A percentile compares a stretch with the other conserved stretches of the same genome.
phyloP scores from a whole-genome alignment of 1,140 invertebrate species.

The Brachionus paranguensis region DNA sequence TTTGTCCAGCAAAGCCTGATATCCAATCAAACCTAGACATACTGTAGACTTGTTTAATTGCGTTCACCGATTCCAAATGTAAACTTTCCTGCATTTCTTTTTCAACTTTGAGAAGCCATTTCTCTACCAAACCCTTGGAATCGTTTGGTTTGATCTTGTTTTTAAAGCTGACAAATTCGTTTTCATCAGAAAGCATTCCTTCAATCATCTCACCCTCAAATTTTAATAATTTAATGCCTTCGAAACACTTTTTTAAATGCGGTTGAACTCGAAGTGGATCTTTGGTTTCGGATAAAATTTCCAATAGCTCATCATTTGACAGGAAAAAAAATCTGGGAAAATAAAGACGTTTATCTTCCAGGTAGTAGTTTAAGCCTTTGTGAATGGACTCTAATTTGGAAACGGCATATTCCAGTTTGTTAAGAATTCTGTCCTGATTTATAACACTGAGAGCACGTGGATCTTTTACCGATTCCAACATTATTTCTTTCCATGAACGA shows the following conservation, averaged over 20 bases:
- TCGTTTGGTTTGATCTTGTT: slow-evolving; percentile 75
- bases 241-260: slow-evolving; percentile 62
- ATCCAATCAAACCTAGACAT: slow-evolving; percentile 63
- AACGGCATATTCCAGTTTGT: slow-evolving; percentile 52
- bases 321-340: slow-evolving; percentile 70
- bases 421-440: slow-evolving; percentile 57
- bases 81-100: slow-evolving; percentile 54
- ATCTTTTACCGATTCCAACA: background rate
- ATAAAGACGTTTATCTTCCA: slow-evolving; percentile 55
- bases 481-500: slow-evolving; percentile 2
- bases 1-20: slow-evolving; percentile 63
- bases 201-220: slow-evolving; percentile 69
- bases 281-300: slow-evolving; percentile 88
- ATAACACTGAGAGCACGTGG: slow-evolving; percentile 51
- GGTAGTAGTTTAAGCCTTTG: slow-evolving; percentile 51
- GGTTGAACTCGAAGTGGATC: slow-evolving; percentile 85
- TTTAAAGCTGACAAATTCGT: slow-evolving; percentile 72
- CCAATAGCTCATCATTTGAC: slow-evolving; percentile 77
- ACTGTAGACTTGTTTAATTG: slow-evolving; percentile 46
- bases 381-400: slow-evolving; percentile 48
- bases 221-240: slow-evolving; percentile 60
- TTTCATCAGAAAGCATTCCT: slow-evolving; percentile 75
- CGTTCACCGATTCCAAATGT: slow-evolving; percentile 48
- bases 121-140: slow-evolving; percentile 61
- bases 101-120: slow-evolving; percentile 56